A percentile compares a stretch with the other conserved stretches of the same genome.
Conservation (phyloP, 2,113 vertebrate species). For the Puma concolor region DNA sequence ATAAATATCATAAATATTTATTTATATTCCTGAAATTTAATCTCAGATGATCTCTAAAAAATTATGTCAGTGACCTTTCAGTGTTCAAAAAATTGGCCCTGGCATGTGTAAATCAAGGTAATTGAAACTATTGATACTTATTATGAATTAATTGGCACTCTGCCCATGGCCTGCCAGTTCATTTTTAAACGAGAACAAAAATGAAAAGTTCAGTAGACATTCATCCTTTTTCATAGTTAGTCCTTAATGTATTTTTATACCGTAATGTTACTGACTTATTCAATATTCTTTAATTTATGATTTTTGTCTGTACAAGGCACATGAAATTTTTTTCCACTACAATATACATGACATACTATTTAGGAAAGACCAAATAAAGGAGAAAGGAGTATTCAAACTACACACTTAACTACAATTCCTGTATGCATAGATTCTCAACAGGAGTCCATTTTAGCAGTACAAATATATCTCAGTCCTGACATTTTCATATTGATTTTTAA, state of each 20-base stretch:
- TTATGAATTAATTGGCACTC: not conserved
- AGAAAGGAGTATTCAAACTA: not conserved
- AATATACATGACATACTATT: not conserved
- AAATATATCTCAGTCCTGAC: not conserved
- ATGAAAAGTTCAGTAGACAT: slow-evolving; percentile 15
- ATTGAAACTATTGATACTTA: not conserved
- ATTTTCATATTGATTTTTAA: slow-evolving; percentile 78
- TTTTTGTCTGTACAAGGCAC: not conserved
- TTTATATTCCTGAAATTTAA: slow-evolving; percentile 25
- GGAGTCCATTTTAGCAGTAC: not conserved
- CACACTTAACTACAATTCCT: not conserved
- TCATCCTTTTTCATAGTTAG: slow-evolving; percentile 1
- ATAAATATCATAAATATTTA: not conserved
- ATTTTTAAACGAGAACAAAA: slow-evolving; percentile 31
- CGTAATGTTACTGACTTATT: slow-evolving; percentile 32
- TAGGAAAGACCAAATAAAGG: not conserved
- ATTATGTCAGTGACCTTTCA: not conserved
- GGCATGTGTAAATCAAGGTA: not conserved
- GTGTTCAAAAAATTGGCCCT: not conserved
- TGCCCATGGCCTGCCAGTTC: slow-evolving; percentile 26
- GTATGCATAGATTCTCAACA: not conserved
- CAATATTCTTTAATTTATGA: slow-evolving; percentile 12
- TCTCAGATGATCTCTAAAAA: slow-evolving; percentile 32
- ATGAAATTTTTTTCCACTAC: not conserved
- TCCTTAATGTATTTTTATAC: not conserved